A percentile compares a stretch with the other conserved stretches of the same genome.
Evolutionary conservation across 2,888 invertebrate species (phyloP).

Genomic region (Ennomos erosarius): DNA sequence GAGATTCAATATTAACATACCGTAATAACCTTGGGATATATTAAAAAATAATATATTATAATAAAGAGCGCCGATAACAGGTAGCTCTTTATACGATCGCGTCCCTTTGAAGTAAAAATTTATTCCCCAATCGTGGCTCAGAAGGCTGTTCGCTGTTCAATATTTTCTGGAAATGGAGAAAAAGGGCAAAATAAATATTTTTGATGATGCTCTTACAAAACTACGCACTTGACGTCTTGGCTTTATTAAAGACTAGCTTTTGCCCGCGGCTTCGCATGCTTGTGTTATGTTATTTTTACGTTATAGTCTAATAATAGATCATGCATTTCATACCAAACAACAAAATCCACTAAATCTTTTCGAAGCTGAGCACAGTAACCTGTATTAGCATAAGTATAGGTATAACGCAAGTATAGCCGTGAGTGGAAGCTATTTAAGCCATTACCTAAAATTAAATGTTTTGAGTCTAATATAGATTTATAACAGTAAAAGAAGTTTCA

Average conservation of each 20-base stretch:
- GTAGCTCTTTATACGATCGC: slow-evolving; percentile 42
- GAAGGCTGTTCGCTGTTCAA: slow-evolving; percentile 42
- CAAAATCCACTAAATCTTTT: no score
- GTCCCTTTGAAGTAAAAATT: slow-evolving; percentile 52
- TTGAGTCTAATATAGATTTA: no score
- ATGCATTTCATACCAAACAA: no score
- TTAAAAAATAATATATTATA: slow-evolving; percentile 36
- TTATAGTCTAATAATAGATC: no score
- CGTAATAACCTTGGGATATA: slow-evolving; percentile 17
- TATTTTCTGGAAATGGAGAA: slow-evolving; percentile 34
- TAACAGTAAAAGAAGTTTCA: no score
- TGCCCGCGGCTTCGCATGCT: no score
- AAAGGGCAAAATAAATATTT: slow-evolving; percentile 31
- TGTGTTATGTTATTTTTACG: no score
- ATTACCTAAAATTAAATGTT: no score
- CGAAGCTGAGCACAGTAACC: no score
- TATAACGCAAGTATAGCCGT: no score
- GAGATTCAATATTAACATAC: slow-evolving; percentile 21
- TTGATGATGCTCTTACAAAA: slow-evolving; percentile 22
- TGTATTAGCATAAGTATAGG: no score
- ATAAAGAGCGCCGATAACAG: slow-evolving; percentile 45
- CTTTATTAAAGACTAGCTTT: neutral
- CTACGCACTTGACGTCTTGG: slow-evolving; percentile 18
- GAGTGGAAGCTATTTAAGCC: no score
- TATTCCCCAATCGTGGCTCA: slow-evolving; percentile 48